Evolutionary conservation across 2,797 vertebrate species (phyloP).

Genomic region (Oreochromis mossambicus): DNA sequence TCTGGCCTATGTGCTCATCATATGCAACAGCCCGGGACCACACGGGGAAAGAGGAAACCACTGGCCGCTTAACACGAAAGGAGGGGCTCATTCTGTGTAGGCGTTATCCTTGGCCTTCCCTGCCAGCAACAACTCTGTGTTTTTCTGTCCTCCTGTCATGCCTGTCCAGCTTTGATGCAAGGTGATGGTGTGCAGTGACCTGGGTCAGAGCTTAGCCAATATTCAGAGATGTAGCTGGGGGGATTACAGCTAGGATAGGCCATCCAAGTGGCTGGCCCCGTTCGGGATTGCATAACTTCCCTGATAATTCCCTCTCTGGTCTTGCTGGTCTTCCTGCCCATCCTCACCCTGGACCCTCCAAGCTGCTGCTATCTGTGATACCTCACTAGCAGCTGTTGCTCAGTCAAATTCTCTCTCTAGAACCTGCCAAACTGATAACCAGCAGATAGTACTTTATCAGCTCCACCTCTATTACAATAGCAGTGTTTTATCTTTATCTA

Average conservation of each 20-base stretch:
- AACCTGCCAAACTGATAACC: neutral
- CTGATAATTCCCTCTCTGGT: conserved; percentile 40
- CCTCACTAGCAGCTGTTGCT: neutral
- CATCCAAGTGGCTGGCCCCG: conserved; percentile 18
- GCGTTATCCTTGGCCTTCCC: neutral
- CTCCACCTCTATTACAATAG: conserved; percentile 19
- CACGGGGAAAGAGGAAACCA: neutral
- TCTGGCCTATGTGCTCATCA: conserved; percentile 14
- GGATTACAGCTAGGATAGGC: conserved; percentile 67
- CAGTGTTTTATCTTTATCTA: conserved; percentile 31
- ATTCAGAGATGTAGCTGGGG: conserved; percentile 50
- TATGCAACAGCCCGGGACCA: neutral
- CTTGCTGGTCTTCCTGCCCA: conserved; percentile 16
- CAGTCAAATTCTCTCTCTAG: neutral
- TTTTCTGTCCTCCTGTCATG: conserved; percentile 22
- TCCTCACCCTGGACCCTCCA: neutral
- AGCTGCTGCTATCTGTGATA: neutral
- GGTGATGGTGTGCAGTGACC: conserved; percentile 57
- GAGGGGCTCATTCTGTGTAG: conserved; percentile 16
- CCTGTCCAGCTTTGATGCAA: conserved; percentile 53
- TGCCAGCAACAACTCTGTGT: conserved; percentile 8
- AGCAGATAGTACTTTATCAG: conserved; percentile 4
- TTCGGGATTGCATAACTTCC: conserved; percentile 52
- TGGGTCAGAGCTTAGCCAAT: conserved; percentile 65
- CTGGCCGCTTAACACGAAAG: neutral